Conservation (phyloP, 2,113 vertebrate species). For the Phyllostomus hastatus region DNA sequence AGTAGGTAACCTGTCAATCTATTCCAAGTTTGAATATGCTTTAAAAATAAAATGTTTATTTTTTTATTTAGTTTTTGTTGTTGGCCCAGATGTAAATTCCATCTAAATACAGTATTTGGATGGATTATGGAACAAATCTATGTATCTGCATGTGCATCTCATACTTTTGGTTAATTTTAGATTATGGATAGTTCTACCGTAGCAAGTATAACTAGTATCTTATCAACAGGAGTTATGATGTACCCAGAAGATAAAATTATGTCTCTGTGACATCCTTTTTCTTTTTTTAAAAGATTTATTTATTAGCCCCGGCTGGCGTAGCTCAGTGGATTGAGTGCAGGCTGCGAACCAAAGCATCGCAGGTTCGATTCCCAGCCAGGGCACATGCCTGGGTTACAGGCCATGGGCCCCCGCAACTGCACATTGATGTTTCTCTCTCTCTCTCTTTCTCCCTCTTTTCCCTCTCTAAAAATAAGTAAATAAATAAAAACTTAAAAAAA, state of each 20-base stretch:
- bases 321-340: too few relatives aligned
- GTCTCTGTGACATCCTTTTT: not conserved
- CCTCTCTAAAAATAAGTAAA: too few relatives aligned
- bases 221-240: not conserved
- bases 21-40: constrained; percentile 33
- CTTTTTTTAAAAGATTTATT: not conserved
- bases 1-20: constrained; percentile 58
- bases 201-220: not conserved
- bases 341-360: too few relatives aligned
- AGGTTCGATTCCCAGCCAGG: too few relatives aligned
- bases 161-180: not conserved
- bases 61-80: constrained; percentile 35
- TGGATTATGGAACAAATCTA: constrained; percentile 32
- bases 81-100: constrained; percentile 12
- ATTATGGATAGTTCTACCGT: not conserved
- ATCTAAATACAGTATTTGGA: constrained; percentile 41
- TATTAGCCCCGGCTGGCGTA: too few relatives aligned
- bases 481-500: too few relatives aligned
- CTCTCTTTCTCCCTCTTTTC: too few relatives aligned
- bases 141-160: not conserved
- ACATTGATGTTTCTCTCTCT: too few relatives aligned
- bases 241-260: not conserved
- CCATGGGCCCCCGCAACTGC: too few relatives aligned
- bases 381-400: too few relatives aligned
- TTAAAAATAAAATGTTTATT: constrained; percentile 50